Evolutionary conservation across 2,113 vertebrate genomes (phyloP).

Genomic region (Chiloscyllium plagiosum): DNA sequence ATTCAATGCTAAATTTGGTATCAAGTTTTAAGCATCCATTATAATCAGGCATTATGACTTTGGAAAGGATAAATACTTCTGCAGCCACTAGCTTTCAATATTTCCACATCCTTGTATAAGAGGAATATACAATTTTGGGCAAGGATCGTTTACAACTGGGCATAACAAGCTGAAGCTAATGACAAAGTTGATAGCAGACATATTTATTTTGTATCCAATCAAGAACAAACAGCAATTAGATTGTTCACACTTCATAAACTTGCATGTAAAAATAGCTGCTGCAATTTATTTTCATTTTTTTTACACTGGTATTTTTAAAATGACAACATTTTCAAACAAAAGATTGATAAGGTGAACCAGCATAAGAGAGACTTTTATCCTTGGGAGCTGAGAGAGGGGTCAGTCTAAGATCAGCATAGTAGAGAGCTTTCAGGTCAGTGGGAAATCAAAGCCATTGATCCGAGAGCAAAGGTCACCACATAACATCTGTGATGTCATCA

Average conservation of each 20-base stretch:
- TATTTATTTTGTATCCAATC: background rate
- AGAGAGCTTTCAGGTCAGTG: constrained; percentile 14
- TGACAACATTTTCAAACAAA: background rate
- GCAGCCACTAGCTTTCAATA: background rate
- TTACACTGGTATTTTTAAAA: background rate
- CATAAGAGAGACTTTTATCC: constrained; percentile 18
- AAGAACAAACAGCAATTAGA: background rate
- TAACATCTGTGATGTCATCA: constrained; percentile 36
- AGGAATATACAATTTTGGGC: background rate
- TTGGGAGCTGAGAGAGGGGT: constrained; percentile 22
- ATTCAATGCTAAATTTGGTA: background rate
- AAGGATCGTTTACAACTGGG: background rate
- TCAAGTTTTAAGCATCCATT: background rate
- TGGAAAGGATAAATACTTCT: background rate
- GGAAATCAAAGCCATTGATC: constrained; percentile 37
- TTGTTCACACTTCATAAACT: background rate
- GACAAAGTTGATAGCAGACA: background rate
- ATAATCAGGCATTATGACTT: background rate
- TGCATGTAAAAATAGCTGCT: background rate
- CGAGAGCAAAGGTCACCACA: background rate
- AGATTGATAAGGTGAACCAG: constrained; percentile 28
- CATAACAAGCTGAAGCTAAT: background rate
- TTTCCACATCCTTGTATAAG: background rate
- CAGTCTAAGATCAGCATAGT: constrained; percentile 24
- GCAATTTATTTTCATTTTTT: background rate